Base-by-base conservation (phyloP, 2,888 invertebrate genomes). In the Eupithecia subumbrata region DNA sequence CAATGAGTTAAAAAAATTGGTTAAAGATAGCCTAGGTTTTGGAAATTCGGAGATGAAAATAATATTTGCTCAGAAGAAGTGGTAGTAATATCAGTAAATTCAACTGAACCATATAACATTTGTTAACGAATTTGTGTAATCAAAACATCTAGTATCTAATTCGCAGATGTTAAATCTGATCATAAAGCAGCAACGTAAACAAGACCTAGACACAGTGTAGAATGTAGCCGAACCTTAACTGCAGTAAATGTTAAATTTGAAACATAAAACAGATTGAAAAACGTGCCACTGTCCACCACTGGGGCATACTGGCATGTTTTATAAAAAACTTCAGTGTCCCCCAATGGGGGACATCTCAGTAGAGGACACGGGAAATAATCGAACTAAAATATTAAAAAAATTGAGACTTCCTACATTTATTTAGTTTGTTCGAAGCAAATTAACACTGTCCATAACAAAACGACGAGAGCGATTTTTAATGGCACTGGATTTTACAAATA, bases 131-230 rank as follows among this genome's bases (percentile, higher is more conserved):
- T 72, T 74, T 72, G 66, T 72, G 71, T 34, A 74, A 77, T 48
- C 70, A 25, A 77, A 77, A 74, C 76, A 77, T 77, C 72, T 72
- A 52, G 48, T 66, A 74, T 77, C 76, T 77, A 72, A 77, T 74
- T 77, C 76, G 74, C 74, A 77, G 72, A 77, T 74, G 72, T 77
- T 66, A 74, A 77, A 74, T 77, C 74, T 66, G 76, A 74, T 70
- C 76, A 74, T 77, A 77, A 77, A 77, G 72, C 72, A 72, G 60
- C 18, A 67, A 66, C 45, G 67, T 73, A 74, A 73, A 70, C 77
- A 75, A 69, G 73, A 76, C 45, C 73, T 72, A 40, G 60, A 67
- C 78, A 77, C 60, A 75, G 71, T 73, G 64, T 34, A 64, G 16
- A 64, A 18, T 18, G 30, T 34, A 18, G 18, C 64, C 34, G 64